Evolutionary conservation across 1,140 invertebrate genomes (phyloP).

Genomic region (Akabosia matsudoensis): DNA sequence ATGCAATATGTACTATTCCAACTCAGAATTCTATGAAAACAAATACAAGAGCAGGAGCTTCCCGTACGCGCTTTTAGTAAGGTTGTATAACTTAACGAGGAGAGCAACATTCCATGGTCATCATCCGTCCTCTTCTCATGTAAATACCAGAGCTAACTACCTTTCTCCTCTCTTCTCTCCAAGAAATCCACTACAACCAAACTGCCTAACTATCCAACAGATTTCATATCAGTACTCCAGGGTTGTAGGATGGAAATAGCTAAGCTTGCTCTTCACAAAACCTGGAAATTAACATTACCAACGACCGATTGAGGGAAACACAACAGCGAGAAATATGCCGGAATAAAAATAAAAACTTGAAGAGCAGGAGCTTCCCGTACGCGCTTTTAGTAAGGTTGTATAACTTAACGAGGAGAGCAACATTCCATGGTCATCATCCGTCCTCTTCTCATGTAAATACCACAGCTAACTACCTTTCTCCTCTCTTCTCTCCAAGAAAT

Average conservation of each 20-base stretch:
- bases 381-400: not conserved
- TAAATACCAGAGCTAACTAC: not conserved
- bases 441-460: not conserved
- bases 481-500: not conserved
- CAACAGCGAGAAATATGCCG: not conserved
- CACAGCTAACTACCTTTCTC: not conserved
- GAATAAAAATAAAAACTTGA: no score
- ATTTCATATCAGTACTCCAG: not conserved
- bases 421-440: not conserved
- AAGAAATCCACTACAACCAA: not conserved
- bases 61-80: not conserved
- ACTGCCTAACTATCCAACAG: no score
- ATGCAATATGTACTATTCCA: no score
- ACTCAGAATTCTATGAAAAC: no score
- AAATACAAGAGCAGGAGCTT: no score
- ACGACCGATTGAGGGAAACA: not conserved
- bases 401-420: not conserved
- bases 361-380: no score
- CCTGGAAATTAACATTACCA: slow-evolving; percentile 8
- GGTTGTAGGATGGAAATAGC: not conserved
- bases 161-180: not conserved
- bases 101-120: not conserved
- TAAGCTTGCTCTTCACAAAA: not conserved
- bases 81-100: not conserved
- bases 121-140: not conserved